Percentiles rank a stretch among this genome's conserved stretches.
Evolutionary conservation across 2,797 vertebrate genomes (phyloP).

Genomic region (Mionectes olivaceus): DNA sequence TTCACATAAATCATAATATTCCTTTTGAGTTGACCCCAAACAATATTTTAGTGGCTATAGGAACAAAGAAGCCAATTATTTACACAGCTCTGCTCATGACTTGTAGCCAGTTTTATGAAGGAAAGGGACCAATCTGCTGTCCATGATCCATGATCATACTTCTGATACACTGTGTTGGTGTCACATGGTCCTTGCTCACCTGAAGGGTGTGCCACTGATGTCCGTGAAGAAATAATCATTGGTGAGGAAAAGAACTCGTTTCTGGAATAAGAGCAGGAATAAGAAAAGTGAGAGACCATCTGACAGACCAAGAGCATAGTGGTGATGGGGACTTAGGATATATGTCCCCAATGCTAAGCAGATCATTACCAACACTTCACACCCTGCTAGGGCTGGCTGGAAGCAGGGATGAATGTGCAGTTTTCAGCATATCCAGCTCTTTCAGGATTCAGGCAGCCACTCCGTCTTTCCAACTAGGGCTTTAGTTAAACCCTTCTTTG

Average conservation of each 20-base stretch:
- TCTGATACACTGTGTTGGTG: not conserved
- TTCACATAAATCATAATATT: not conserved
- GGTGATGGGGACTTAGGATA: not conserved
- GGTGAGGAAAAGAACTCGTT: conserved; percentile 90
- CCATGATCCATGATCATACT: not conserved
- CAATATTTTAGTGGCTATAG: not conserved
- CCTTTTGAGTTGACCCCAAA: not conserved
- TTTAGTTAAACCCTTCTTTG: conserved; percentile 16
- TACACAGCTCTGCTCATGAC: not conserved
- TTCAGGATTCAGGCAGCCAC: not conserved
- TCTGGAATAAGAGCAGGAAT: conserved; percentile 76
- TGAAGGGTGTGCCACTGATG: conserved; percentile 94
- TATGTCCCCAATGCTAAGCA: not conserved
- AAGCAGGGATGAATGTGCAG: not conserved
- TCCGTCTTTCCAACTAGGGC: not conserved
- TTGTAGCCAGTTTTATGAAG: not conserved
- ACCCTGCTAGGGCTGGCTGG: not conserved
- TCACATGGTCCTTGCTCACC: conserved; percentile 74
- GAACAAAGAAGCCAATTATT: not conserved
- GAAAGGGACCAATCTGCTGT: not conserved
- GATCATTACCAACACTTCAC: not conserved
- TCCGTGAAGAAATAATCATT: conserved; percentile 95
- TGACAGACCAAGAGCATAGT: not conserved
- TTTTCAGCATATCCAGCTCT: not conserved
- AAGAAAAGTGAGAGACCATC: not conserved